These are phyloP conservation scores for Pelmatolapia mariae DNA, from an alignment of 2,113 vertebrate genomes.

Conservation along the genomic window DNA sequence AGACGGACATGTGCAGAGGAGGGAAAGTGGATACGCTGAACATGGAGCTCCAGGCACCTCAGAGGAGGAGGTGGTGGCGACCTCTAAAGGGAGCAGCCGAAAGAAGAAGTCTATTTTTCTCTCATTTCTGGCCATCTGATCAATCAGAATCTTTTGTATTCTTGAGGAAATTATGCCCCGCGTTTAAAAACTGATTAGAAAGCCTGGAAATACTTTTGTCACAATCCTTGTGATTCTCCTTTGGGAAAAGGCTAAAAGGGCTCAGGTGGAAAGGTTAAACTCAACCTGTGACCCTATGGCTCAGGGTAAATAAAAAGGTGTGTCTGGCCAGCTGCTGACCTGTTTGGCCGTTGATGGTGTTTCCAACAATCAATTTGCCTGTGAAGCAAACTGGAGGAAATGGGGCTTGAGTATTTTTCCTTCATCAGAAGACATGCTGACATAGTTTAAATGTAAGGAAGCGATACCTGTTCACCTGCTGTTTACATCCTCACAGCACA, in stretches of 20 bases:
- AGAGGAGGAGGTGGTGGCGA: background rate
- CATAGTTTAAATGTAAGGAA: background rate
- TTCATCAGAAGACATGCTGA: background rate
- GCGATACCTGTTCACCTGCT: background rate
- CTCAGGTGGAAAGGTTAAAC: background rate
- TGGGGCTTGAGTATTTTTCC: background rate
- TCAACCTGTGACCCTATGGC: background rate
- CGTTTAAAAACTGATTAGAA: background rate
- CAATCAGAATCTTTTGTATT: background rate
- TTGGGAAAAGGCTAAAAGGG: background rate
- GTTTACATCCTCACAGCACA: background rate
- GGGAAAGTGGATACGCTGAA: background rate
- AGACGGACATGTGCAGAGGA: background rate
- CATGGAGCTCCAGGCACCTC: background rate
- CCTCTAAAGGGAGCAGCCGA: accelerated
- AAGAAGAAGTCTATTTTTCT: background rate
- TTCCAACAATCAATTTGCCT: background rate
- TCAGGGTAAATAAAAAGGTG: background rate
- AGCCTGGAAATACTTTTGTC: background rate
- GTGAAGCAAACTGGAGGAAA: background rate
- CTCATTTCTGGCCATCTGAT: background rate
- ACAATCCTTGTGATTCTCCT: background rate
- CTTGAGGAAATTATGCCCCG: accelerated
- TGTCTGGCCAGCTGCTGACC: background rate
- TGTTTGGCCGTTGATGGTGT: background rate